Conservation (phyloP, 2,797 vertebrate species). For the Cichlasoma orientale region DNA sequence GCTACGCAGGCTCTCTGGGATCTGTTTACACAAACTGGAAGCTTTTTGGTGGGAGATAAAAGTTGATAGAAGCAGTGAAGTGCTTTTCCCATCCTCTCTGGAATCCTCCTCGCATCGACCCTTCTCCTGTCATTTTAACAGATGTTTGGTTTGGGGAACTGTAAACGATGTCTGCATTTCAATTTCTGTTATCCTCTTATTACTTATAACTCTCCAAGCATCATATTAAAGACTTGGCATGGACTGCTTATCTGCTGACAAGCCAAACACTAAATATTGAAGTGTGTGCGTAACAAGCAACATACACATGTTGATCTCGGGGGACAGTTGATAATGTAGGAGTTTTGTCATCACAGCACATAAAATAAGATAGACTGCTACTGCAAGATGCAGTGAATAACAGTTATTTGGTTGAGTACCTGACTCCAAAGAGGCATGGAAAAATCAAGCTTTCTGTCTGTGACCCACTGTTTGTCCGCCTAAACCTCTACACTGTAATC, state of each 20-base stretch:
- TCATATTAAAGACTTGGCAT: conserved; percentile 89
- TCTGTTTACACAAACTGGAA: conserved; percentile 95
- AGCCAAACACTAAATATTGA: conserved; percentile 47
- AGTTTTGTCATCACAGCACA: conserved; percentile 20
- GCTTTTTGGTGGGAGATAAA: conserved; percentile 92
- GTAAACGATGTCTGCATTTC: conserved; percentile 95
- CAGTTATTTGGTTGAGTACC: conserved; percentile 40
- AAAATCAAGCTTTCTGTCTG: conserved; percentile 68
- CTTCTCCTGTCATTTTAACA: conserved; percentile 95
- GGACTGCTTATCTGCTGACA: conserved; percentile 48
- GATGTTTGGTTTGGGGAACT: conserved; percentile 96
- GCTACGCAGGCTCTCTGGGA: conserved; percentile 81
- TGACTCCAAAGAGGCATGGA: conserved; percentile 51
- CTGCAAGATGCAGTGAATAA: conserved; percentile 21
- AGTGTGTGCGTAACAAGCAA: conserved; percentile 32
- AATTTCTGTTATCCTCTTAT: conserved; percentile 92
- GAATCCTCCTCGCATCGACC: conserved; percentile 71
- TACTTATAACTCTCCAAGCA: conserved; percentile 88
- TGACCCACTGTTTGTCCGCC: conserved; percentile 73
- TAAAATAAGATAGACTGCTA: conserved; percentile 27
- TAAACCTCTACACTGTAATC: conserved; percentile 75
- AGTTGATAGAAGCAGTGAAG: conserved; percentile 87
- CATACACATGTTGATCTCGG: conserved; percentile 39
- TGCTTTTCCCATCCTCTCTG: conserved; percentile 91
- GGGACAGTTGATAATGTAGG: conserved; percentile 28